phyloP scores from a whole-genome alignment of 2,113 vertebrate genomes.

The Polypterus bichir region DNA sequence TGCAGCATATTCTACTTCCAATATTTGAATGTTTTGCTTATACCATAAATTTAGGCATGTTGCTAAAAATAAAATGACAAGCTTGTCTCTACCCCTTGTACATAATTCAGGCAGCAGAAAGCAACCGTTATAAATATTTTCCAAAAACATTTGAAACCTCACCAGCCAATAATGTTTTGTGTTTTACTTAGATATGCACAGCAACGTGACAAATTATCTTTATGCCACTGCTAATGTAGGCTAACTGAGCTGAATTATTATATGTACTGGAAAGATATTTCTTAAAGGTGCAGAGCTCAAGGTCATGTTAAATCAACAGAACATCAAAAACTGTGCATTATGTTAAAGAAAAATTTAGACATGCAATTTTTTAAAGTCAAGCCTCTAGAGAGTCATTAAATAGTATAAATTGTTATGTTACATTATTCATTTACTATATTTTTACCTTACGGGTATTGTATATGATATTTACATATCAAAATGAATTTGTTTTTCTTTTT shows the following conservation, averaged over 20 bases:
- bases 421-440: constrained; percentile 26
- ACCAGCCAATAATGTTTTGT: constrained; percentile 22
- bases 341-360: constrained; percentile 15
- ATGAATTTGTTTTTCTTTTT: too few relatives aligned
- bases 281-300: constrained; percentile 25
- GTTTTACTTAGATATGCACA: constrained; percentile 21
- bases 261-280: constrained; percentile 21
- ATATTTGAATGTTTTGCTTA: too few relatives aligned
- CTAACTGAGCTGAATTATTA: constrained; percentile 32
- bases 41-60: too few relatives aligned
- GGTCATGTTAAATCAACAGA: constrained; percentile 28
- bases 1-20: too few relatives aligned
- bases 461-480: too few relatives aligned
- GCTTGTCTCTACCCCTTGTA: constrained; percentile 13
- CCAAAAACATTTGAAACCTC: constrained; percentile 18
- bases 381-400: constrained; percentile 31
- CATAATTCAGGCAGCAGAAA: constrained; percentile 22
- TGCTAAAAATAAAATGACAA: too few relatives aligned
- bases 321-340: constrained; percentile 25
- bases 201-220: constrained; percentile 25
- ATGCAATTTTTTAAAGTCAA: constrained; percentile 29
- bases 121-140: constrained; percentile 31
- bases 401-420: constrained; percentile 26
- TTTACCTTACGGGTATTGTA: constrained; percentile 12
- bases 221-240: constrained; percentile 20